Percentiles rank a stretch among this genome's conserved stretches.
These are phyloP conservation scores for Blastobasis lacticolella DNA, from an alignment of 2,888 invertebrate species.

Conservation along the genomic window DNA sequence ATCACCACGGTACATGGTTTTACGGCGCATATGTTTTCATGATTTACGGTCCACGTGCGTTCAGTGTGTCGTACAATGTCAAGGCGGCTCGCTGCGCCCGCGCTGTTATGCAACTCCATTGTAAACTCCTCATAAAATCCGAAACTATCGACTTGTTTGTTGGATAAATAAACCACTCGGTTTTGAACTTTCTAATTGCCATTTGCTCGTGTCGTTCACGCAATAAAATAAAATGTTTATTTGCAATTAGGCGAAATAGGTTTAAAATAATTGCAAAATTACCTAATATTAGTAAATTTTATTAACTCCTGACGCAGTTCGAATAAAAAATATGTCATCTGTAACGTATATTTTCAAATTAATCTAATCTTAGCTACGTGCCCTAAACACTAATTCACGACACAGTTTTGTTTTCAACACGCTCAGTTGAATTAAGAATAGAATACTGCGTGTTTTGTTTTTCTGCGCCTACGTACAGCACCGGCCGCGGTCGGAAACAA, in stretches of 20 bases:
- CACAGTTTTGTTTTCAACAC: too few relatives aligned
- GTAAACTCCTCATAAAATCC: conserved; percentile 60
- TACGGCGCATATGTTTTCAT: conserved; percentile 31
- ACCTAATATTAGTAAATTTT: conserved; percentile 5
- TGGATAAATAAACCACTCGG: conserved; percentile 2
- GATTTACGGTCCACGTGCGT: conserved; percentile 67
- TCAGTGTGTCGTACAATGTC: conserved; percentile 66
- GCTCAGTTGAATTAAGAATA: too few relatives aligned
- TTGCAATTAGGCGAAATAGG: conserved; percentile 32
- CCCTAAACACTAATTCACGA: too few relatives aligned
- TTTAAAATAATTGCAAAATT: conserved; percentile 21
- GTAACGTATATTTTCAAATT: too few relatives aligned
- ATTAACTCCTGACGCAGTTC: background rate
- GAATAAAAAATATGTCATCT: too few relatives aligned
- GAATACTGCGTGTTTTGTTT: background rate
- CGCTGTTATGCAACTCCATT: conserved; percentile 56
- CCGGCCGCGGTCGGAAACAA: conserved; percentile 24
- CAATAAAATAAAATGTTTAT: conserved; percentile 4
- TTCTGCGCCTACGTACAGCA: conserved; percentile 15
- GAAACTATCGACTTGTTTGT: conserved; percentile 1
- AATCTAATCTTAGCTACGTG: too few relatives aligned
- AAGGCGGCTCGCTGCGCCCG: conserved; percentile 46
- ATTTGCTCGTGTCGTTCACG: too few relatives aligned
- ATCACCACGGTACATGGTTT: too few relatives aligned
- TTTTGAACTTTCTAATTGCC: too few relatives aligned